phyloP scores from a whole-genome alignment of 2,113 vertebrate species.

The Grantiella picta region DNA sequence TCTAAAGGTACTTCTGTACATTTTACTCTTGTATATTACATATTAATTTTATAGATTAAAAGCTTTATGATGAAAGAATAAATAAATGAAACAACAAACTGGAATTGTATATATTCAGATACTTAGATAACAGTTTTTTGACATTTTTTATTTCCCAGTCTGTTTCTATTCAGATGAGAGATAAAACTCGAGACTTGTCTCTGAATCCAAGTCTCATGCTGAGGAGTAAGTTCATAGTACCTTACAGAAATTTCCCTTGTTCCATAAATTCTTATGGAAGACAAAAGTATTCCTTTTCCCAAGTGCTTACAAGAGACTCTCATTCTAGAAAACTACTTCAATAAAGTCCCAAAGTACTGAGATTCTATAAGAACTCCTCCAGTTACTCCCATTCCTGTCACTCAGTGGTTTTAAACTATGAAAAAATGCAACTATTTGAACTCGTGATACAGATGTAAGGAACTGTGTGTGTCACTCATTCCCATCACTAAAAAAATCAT shows the following conservation, averaged over 20 bases:
- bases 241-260: neutral
- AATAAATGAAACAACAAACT: slow-evolving; percentile 59
- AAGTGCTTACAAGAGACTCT: slow-evolving; percentile 45
- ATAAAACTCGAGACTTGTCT: neutral
- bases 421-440: neutral
- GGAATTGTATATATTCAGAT: slow-evolving; percentile 28
- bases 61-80: slow-evolving; percentile 58
- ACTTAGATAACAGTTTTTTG: slow-evolving; percentile 22
- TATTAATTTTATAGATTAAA: slow-evolving; percentile 62
- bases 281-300: neutral
- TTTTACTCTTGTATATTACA: slow-evolving; percentile 67
- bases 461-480: neutral
- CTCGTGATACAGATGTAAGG: neutral
- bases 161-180: slow-evolving; percentile 5
- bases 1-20: slow-evolving; percentile 60
- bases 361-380: neutral
- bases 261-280: neutral
- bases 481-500: neutral
- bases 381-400: neutral
- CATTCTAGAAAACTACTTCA: neutral
- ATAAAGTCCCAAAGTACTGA: neutral
- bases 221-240: neutral
- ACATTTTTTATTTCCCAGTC: neutral
- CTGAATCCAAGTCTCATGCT: neutral
- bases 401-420: neutral